Evolutionary conservation across 2,797 vertebrate genomes (phyloP).

Genomic region (Bradypodion ventrale): DNA sequence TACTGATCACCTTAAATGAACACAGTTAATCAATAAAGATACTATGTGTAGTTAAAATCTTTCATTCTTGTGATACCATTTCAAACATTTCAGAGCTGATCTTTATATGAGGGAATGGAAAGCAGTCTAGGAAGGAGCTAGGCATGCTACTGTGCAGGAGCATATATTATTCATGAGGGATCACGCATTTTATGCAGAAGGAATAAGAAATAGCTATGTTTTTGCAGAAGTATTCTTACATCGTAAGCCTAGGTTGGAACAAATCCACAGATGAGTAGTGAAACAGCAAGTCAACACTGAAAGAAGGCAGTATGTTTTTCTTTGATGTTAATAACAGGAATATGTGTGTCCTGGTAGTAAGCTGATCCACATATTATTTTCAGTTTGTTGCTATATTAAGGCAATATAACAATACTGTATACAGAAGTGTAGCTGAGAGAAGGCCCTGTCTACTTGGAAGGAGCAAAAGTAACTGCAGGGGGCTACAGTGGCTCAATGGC

Average conservation of each 20-base stretch:
- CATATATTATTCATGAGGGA: background rate
- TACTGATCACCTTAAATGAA: background rate
- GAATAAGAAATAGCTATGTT: background rate
- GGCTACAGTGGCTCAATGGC: too few relatives aligned
- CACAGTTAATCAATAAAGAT: background rate
- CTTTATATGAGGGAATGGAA: background rate
- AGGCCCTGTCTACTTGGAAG: background rate
- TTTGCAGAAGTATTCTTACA: background rate
- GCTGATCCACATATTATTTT: background rate
- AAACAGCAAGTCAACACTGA: background rate
- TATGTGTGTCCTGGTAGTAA: background rate
- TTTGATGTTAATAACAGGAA: background rate
- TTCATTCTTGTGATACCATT: background rate
- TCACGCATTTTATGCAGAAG: background rate
- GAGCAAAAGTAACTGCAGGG: background rate
- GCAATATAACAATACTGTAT: too few relatives aligned
- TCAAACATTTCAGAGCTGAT: background rate
- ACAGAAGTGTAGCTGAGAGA: too few relatives aligned
- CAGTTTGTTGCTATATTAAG: background rate
- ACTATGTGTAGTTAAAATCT: background rate
- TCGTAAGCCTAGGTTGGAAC: background rate
- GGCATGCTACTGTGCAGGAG: background rate
- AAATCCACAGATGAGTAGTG: background rate
- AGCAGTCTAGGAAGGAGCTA: too few relatives aligned
- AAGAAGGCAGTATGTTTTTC: background rate